phyloP scores from a whole-genome alignment of 2,888 invertebrate genomes.

The Platerodrilus igneus region DNA sequence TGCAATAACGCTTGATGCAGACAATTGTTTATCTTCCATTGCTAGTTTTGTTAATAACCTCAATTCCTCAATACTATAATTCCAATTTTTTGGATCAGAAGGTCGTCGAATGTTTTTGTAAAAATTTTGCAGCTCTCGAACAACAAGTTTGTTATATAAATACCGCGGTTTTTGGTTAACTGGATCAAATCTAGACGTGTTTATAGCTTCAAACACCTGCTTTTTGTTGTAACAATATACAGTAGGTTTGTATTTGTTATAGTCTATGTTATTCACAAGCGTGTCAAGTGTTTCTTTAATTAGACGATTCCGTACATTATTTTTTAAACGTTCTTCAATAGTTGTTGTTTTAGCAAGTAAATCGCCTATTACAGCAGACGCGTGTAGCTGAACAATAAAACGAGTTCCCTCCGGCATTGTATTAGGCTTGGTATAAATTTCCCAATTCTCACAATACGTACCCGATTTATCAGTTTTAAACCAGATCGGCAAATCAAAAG shows the following conservation, averaged over 20 bases:
- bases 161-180: conserved; percentile 21
- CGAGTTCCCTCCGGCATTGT: conserved; percentile 42
- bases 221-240: conserved; percentile 22
- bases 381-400: conserved; percentile 44
- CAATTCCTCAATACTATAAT: conserved; percentile 17
- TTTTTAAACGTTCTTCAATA: conserved; percentile 26
- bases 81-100: conserved; percentile 17
- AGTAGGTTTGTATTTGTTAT: conserved; percentile 11
- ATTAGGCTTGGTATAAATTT: conserved; percentile 48
- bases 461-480: conserved; percentile 48
- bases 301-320: conserved; percentile 21
- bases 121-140: conserved; percentile 26
- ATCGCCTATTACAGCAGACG: conserved; percentile 44
- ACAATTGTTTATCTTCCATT: no score
- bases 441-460: conserved; percentile 51
- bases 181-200: conserved; percentile 21
- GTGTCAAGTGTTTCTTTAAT: conserved; percentile 20
- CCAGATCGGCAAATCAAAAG: conserved; percentile 47
- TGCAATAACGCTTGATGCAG: no score
- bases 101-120: conserved; percentile 22
- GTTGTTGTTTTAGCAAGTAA: conserved; percentile 33
- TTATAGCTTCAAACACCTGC: conserved; percentile 28
- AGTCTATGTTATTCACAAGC: conserved; percentile 9
- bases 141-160: conserved; percentile 24
- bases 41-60: conserved; percentile 7